These are phyloP conservation scores for Pycnonotus jocosus DNA, from an alignment of 2,113 vertebrate genomes.

Conservation along the genomic window DNA sequence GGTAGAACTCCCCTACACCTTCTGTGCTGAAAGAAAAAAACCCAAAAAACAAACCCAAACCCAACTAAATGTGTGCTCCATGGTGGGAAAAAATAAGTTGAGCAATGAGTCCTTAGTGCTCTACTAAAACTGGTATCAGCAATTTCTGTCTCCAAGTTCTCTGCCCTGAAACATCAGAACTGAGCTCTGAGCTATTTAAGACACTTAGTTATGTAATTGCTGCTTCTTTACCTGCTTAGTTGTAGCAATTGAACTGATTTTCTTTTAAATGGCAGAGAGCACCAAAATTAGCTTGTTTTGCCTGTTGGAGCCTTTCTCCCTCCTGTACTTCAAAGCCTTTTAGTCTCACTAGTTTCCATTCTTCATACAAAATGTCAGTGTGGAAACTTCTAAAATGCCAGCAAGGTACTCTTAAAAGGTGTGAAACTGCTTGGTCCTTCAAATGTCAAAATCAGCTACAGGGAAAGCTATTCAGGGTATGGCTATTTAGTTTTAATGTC, in stretches of 20 bases:
- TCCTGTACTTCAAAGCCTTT: neutral
- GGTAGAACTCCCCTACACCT: neutral
- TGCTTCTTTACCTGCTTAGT: neutral
- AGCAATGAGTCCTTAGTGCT: neutral
- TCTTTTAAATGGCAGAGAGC: neutral
- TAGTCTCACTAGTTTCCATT: neutral
- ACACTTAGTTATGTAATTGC: neutral
- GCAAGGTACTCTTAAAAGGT: neutral
- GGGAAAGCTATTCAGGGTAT: neutral
- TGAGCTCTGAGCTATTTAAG: neutral
- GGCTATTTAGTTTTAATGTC: neutral
- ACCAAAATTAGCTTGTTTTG: neutral
- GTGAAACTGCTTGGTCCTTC: neutral
- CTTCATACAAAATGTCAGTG: slow-evolving; percentile 7
- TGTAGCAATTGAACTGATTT: neutral
- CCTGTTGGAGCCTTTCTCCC: neutral
- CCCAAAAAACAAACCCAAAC: neutral
- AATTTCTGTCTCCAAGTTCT: neutral
- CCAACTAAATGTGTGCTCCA: neutral
- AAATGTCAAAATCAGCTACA: neutral
- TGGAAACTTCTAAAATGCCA: slow-evolving; percentile 6
- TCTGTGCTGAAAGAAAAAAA: neutral
- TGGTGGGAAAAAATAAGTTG: neutral
- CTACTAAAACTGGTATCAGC: neutral
- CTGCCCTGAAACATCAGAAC: neutral